Evolutionary conservation across 2,888 invertebrate species (phyloP), one percentile per base, ranked within the genome.

Genomic region (Orthonychiurus folsomi): DNA sequence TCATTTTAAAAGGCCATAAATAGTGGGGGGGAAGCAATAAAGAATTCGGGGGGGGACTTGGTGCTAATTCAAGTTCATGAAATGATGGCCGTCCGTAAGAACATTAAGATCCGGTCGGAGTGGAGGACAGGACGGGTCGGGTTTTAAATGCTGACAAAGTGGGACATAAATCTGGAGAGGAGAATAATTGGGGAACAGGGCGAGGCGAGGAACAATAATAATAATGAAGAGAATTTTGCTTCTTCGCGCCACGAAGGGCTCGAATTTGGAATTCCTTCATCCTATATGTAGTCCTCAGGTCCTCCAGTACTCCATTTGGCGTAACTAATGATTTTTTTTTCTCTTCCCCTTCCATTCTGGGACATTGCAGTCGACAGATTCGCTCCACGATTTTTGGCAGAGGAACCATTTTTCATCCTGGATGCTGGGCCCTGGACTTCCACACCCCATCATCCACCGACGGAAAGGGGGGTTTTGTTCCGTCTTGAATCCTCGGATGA

Each of bases 401-500:
- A 71, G 59, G 72, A 73, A 61, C 72, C 72, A 66, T 73, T 73
- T 68, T 69, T 70, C 69, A 70, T 73, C 59, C 63, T 72, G 56
- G 66, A 70, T 58, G 63, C 21, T 12, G 52, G 15, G 15, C 37
- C 37, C 15, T 37, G 37, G 37, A 9, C 9, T 5, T 37, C 37
- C 15, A 9, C 37, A 5, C 37, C 37, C 5, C n/a, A n/a, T n/a
- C n/a, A n/a, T n/a, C n/a, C n/a, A n/a, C n/a, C n/a, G n/a, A n/a
- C n/a, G n/a, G 37, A 37, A 37, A 5, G 37, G 37, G 37, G 37
- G 15, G 37, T 37, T 15, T 15, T 73, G 37, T 73, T 73, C 59
- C 70, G 73, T 59, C 67, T 72, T 27, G 73, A 73, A 70, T 71
- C 73, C 24, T 68, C 73, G 23, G 74, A 74, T 59, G 74, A 74